A percentile compares a stretch with the other conserved stretches of the same genome.
phyloP scores from a whole-genome alignment of 2,797 vertebrate species.

The Perodicticus potto region DNA sequence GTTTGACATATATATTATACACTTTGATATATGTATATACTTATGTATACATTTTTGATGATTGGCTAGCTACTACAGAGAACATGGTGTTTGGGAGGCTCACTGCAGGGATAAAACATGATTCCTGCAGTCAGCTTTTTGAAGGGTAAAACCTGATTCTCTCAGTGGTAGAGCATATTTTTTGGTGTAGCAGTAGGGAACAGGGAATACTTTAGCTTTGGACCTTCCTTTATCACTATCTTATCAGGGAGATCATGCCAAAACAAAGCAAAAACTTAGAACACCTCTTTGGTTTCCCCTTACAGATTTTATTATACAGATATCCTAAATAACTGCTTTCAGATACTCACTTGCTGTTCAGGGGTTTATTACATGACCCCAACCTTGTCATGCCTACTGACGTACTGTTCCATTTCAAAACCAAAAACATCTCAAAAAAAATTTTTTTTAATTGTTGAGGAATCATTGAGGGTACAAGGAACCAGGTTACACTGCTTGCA shows the following conservation, averaged over 20 bases:
- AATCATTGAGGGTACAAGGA: too few relatives aligned
- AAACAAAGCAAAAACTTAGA: not conserved
- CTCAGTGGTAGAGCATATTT: not conserved
- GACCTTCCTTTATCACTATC: not conserved
- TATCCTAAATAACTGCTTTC: not conserved
- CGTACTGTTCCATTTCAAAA: not conserved
- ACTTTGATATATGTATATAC: not conserved
- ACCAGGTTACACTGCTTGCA: too few relatives aligned
- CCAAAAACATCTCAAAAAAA: not conserved
- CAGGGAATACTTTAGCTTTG: not conserved
- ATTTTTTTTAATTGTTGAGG: too few relatives aligned
- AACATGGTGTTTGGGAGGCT: not conserved
- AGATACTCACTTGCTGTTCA: not conserved
- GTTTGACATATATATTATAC: not conserved
- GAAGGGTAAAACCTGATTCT: not conserved
- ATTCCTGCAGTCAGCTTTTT: not conserved
- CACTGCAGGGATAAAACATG: not conserved
- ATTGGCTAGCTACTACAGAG: not conserved
- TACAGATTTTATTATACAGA: not conserved
- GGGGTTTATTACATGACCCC: not conserved
- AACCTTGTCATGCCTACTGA: not conserved
- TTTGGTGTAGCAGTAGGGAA: not conserved
- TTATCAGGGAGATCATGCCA: not conserved
- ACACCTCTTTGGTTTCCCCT: not conserved
- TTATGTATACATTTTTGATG: not conserved